Evolutionary conservation across 2,113 vertebrate genomes (phyloP).

Genomic region (Entelurus aequoreus): DNA sequence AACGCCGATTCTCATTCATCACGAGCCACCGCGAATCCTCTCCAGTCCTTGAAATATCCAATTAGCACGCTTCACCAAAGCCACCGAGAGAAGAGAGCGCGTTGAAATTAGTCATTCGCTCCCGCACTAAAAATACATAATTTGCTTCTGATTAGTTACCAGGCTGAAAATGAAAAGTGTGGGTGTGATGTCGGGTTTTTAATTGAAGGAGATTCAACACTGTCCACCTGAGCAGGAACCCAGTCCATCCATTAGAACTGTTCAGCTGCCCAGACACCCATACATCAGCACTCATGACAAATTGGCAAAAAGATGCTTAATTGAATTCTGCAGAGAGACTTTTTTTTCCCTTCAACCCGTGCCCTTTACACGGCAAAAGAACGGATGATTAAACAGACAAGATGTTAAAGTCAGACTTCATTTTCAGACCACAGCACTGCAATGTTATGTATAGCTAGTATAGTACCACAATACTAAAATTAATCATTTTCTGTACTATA

Average conservation of each 20-base stretch:
- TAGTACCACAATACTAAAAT: no score
- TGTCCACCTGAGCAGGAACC: conserved; percentile 15
- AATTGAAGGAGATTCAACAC: conserved; percentile 50
- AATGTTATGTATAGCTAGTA: no score
- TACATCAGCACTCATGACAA: conserved; percentile 50
- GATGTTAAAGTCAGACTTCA: conserved; percentile 33
- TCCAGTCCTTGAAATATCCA: conserved; percentile 37
- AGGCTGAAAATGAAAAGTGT: conserved; percentile 44
- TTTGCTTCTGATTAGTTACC: conserved; percentile 51
- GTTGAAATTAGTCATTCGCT: conserved; percentile 47
- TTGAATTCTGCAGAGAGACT: conserved; percentile 38
- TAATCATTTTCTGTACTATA: no score
- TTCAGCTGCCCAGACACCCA: conserved; percentile 31
- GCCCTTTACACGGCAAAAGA: conserved; percentile 16
- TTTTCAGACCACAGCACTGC: conserved; percentile 20
- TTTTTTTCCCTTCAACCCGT: conserved; percentile 29
- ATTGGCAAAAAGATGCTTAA: conserved; percentile 49
- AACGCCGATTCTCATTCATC: conserved; percentile 39
- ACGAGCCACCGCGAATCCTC: conserved; percentile 19
- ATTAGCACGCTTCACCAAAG: conserved; percentile 39
- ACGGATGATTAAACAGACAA: conserved; percentile 23
- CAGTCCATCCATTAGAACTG: conserved; percentile 34
- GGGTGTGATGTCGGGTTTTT: conserved; percentile 50
- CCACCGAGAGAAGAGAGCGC: conserved; percentile 10
- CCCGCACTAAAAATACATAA: conserved; percentile 22